phyloP scores from a whole-genome alignment of 2,888 invertebrate genomes.

The Drosophila cognata region DNA sequence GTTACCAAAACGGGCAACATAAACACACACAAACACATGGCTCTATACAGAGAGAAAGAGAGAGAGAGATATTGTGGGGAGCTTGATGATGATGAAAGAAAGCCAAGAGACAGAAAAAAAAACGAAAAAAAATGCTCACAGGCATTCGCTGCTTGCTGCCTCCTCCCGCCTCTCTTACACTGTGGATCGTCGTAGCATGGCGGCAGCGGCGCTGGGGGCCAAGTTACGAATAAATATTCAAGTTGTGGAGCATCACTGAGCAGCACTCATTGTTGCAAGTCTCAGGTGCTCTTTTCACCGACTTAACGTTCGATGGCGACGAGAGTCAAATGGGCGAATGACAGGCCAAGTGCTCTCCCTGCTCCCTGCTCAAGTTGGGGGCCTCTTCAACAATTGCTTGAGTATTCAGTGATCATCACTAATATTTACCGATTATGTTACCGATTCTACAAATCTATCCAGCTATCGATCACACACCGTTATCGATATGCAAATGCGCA shows the following conservation, averaged over 20 bases:
- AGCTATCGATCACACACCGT: constrained; percentile 37
- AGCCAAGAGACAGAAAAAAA: constrained; percentile 62
- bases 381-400: constrained; percentile 50
- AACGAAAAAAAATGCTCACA: constrained; percentile 63
- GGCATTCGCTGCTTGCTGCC: constrained; percentile 50
- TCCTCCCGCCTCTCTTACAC: constrained; percentile 6
- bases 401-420: constrained; percentile 41
- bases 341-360: constrained; percentile 37
- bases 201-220: constrained; percentile 56
- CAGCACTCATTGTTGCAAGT: constrained; percentile 65
- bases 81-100: constrained; percentile 66
- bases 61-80: constrained; percentile 49
- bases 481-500: constrained; percentile 59
- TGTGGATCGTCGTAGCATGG: constrained; percentile 42
- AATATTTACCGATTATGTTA: constrained; percentile 20
- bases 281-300: constrained; percentile 57
- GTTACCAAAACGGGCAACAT: constrained; percentile 80
- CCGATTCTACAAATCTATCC: constrained; percentile 52
- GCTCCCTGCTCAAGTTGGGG: constrained; percentile 47
- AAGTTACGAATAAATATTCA: constrained; percentile 39
- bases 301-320: constrained; percentile 49
- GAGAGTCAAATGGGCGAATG: constrained; percentile 64
- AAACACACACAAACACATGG: constrained; percentile 55
- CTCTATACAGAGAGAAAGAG: constrained; percentile 22
- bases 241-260: constrained; percentile 52